A percentile compares a stretch with the other conserved stretches of the same genome.
Evolutionary conservation across 2,113 vertebrate species (phyloP).

Genomic region (Clarias gariepinus): DNA sequence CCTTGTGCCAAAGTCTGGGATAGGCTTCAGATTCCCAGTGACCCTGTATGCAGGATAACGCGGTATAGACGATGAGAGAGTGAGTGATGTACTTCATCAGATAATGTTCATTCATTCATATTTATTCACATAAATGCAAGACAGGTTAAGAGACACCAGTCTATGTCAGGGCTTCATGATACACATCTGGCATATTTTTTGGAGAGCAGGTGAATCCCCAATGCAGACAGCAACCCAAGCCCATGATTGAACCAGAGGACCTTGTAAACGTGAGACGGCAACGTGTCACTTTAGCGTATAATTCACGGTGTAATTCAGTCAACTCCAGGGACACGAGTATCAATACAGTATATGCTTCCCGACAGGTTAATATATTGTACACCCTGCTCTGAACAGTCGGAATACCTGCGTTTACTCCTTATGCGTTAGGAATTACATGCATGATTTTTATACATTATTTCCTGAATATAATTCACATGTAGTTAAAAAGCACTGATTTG

Average conservation of each 20-base stretch:
- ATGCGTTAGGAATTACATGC: not conserved
- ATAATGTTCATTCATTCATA: too few relatives aligned
- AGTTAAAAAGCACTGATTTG: too few relatives aligned
- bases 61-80: too few relatives aligned
- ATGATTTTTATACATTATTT: not conserved
- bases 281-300: not conserved
- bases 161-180: too few relatives aligned
- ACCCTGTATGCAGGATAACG: too few relatives aligned
- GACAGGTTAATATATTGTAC: not conserved
- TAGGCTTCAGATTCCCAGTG: too few relatives aligned
- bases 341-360: not conserved
- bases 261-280: not conserved
- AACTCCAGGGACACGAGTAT: not conserved
- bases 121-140: too few relatives aligned
- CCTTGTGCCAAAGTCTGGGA: too few relatives aligned
- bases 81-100: too few relatives aligned
- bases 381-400: not conserved
- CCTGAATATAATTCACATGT: too few relatives aligned
- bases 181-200: too few relatives aligned
- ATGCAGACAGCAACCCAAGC: not conserved
- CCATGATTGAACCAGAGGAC: not conserved
- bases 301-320: not conserved
- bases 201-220: not conserved
- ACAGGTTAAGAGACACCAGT: too few relatives aligned
- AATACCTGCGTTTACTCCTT: not conserved